Conservation (phyloP, 2,113 vertebrate species). For the Microcebus jonahi region DNA sequence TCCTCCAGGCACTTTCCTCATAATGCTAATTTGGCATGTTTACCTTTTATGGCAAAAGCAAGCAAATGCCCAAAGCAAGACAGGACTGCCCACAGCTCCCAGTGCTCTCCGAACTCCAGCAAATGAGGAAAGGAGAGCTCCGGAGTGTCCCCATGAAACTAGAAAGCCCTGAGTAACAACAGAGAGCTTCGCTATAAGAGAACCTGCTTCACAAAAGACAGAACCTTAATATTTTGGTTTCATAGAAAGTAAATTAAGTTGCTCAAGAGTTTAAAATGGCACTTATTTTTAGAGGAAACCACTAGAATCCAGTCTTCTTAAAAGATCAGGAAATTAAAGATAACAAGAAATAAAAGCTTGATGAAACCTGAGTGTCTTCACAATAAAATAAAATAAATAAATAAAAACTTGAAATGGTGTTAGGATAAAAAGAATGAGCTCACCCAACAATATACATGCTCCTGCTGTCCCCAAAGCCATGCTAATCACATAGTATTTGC, state of each 20-base stretch:
- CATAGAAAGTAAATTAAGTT: neutral
- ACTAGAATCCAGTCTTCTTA: constrained; percentile 31
- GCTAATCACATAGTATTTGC: neutral
- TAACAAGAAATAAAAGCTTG: constrained; percentile 32
- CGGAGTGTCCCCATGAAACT: neutral
- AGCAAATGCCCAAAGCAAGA: constrained; percentile 55
- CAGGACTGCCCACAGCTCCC: neutral
- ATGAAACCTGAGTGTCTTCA: no score
- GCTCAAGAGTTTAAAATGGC: neutral
- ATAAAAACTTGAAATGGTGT: constrained; percentile 14
- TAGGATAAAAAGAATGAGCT: neutral
- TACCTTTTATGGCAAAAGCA: constrained; percentile 74
- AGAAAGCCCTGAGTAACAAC: neutral
- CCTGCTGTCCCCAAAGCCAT: neutral
- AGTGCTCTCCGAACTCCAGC: constrained; percentile 45
- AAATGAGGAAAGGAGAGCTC: neutral
- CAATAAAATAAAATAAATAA: neutral
- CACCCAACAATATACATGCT: neutral
- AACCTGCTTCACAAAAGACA: neutral
- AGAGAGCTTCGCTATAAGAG: neutral
- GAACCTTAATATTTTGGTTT: neutral
- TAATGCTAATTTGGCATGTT: constrained; percentile 55
- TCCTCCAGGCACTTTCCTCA: constrained; percentile 52
- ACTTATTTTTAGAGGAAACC: constrained; percentile 40
- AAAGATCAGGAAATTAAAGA: constrained; percentile 29